Percentiles rank a stretch among this genome's conserved stretches.
Evolutionary conservation across 2,113 vertebrate species (phyloP).

Genomic region (Sylvietta virens): DNA sequence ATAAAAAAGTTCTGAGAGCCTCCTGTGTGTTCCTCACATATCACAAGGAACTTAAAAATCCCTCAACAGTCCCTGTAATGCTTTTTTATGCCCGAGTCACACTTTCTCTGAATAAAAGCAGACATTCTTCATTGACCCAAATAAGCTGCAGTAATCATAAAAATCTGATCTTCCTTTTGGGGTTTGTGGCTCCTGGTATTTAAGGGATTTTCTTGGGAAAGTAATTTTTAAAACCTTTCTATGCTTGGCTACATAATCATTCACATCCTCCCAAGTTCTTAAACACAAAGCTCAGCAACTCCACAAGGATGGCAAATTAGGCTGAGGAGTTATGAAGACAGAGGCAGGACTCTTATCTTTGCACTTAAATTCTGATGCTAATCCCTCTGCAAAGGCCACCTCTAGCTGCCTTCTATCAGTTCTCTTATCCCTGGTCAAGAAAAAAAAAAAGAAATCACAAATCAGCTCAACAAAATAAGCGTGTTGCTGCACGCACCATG

Average conservation of each 20-base stretch:
- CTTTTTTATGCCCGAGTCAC: conserved; percentile 4
- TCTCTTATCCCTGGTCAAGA: neutral
- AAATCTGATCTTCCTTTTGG: conserved; percentile 7
- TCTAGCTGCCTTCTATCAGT: neutral
- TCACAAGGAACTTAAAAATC: conserved; percentile 23
- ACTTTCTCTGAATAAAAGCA: conserved; percentile 25
- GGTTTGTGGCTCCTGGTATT: conserved; percentile 8
- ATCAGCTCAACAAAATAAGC: neutral
- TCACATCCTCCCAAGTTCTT: neutral
- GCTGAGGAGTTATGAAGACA: neutral
- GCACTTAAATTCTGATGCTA: neutral
- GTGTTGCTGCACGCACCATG: neutral
- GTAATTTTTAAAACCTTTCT: neutral
- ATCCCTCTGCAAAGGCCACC: neutral
- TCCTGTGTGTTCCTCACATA: conserved; percentile 16
- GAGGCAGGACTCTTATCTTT: neutral
- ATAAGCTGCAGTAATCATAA: conserved; percentile 23
- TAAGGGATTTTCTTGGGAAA: conserved; percentile 20
- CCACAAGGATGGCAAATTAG: neutral
- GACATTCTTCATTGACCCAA: conserved; percentile 43
- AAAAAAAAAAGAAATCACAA: neutral
- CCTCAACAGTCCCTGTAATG: neutral
- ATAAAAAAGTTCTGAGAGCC: conserved; percentile 30
- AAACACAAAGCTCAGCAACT: neutral
- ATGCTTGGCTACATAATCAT: neutral